Conservation (phyloP, 2,113 vertebrate species). For the Amia ocellicauda region DNA sequence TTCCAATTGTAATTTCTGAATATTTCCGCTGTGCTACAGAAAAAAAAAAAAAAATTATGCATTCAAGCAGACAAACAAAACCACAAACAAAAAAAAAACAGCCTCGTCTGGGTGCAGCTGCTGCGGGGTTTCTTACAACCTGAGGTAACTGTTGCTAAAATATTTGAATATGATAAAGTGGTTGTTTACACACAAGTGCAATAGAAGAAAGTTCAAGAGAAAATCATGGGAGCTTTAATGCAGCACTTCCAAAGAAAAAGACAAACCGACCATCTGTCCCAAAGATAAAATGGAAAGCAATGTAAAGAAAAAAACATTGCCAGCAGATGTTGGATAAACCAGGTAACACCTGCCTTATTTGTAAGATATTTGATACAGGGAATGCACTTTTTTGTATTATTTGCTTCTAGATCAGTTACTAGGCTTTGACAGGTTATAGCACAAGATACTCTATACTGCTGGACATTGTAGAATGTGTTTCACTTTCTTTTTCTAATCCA, state of each 20-base stretch:
- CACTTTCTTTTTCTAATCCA: too few species aligned
- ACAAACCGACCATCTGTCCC: constrained; percentile 40
- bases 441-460: not conserved
- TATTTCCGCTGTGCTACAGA: constrained; percentile 32
- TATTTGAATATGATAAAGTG: constrained; percentile 41
- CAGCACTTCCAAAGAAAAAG: constrained; percentile 22
- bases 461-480: too few species aligned
- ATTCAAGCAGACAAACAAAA: constrained; percentile 1
- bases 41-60: not conserved
- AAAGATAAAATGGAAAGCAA: constrained; percentile 6
- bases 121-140: constrained; percentile 33
- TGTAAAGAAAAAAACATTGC: constrained; percentile 16
- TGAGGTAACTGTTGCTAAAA: constrained; percentile 36
- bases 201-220: constrained; percentile 8
- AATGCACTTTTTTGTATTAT: constrained; percentile 14
- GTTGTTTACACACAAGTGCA: constrained; percentile 3
- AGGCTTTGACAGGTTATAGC: constrained; percentile 1
- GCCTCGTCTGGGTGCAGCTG: constrained; percentile 32
- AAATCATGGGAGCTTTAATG: not conserved
- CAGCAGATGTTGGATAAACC: constrained; percentile 44
- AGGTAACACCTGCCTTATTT: constrained; percentile 40
- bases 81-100: constrained; percentile 33
- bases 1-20: constrained; percentile 49
- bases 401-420: not conserved
- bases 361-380: constrained; percentile 27